A percentile compares a stretch with the other conserved stretches of the same genome.
Conservation (phyloP, 2,888 invertebrate species). For the Zele albiditarsus region DNA sequence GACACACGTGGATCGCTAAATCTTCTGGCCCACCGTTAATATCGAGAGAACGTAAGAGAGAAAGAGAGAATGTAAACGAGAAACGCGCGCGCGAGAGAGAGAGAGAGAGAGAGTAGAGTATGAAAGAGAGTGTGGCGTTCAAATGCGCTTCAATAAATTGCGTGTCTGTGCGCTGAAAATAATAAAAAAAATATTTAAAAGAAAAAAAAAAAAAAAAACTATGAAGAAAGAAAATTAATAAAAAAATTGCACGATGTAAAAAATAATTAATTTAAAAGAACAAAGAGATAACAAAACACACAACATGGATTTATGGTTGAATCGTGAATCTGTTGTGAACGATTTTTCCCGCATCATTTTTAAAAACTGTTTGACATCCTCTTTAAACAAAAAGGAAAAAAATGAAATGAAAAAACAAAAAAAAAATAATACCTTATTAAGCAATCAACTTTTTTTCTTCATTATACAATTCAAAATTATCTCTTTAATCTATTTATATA, state of each 20-base stretch:
- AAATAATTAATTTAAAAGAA: constrained; percentile 39
- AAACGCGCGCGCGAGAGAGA: too few species aligned
- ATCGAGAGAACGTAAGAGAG: constrained; percentile 33
- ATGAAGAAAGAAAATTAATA: constrained; percentile 17
- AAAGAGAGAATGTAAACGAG: too few species aligned
- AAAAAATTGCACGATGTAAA: constrained; percentile 29
- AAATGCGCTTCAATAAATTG: constrained; percentile 45
- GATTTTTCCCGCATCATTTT: constrained; percentile 35
- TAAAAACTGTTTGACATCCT: not conserved
- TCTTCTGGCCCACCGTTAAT: constrained; percentile 52
- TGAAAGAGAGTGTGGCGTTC: not conserved
- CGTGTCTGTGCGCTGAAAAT: constrained; percentile 25
- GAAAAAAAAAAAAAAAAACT: not conserved
- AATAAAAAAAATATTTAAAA: constrained; percentile 2
- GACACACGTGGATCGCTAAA: constrained; percentile 65
- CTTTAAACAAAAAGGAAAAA: not conserved
- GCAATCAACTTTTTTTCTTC: constrained; percentile 17
- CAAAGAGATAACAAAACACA: not conserved
- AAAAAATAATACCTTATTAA: not conserved
- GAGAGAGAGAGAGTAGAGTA: constrained; percentile 32
- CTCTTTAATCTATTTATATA: not conserved
- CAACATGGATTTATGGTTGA: constrained; percentile 65
- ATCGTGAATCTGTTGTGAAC: constrained; percentile 66
- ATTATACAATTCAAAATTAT: not conserved
- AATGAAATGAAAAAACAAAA: too few species aligned